Evolutionary conservation across 2,113 vertebrate genomes (phyloP), one percentile per base, ranked within the genome.

Genomic region (Probosciger aterrimus): DNA sequence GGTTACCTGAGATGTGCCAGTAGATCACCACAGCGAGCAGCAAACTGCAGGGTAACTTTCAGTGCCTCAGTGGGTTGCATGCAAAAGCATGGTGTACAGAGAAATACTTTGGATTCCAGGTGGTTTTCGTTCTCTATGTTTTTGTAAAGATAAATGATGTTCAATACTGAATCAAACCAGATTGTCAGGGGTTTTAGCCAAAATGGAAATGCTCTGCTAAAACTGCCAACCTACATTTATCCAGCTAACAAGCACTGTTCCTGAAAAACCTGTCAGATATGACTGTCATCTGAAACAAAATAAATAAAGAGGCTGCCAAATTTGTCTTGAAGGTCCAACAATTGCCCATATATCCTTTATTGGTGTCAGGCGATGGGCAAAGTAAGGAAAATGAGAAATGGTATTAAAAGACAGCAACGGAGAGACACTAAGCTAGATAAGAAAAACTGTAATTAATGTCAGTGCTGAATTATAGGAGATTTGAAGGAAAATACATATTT

Each of bases 401-500:
- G 28, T 44, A 82, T 55, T 78, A 79, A 91, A 90, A 92, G 44
- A 49, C 33, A 89, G 41, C 74, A 93, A 53, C 4, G 6, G 44
- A 87, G 44, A 96, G 53, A 50, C 44, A 59, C 14, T 49, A 53
- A 67, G 65, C 75, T 30, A 75, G 69, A 44, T 71, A 82, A 82
- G 27, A 68, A 87, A 95, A 95, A 85, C 74, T 80, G 20, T 92
- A 94, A 95, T 93, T 92, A 96, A 39, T 73, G 63, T 90, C 89
- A 85, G 28, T 85, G 22, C 30, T 91, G 81, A 93, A 91, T 87
- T 89, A 84, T 41, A 82, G 69, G 33, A 37, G 8, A 68, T 92
- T 86, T 78, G 87, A 92, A 87, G 37, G 39, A 96, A 97, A 95
- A 90, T 53, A 57, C 35, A 5, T 80, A 76, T 85, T 96, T 87